Evolutionary conservation across 64 coral and sea anemone genomes (phyloP), one percentile per base, ranked within the genome.

Genomic region (Catalaphyllia jardinei): DNA sequence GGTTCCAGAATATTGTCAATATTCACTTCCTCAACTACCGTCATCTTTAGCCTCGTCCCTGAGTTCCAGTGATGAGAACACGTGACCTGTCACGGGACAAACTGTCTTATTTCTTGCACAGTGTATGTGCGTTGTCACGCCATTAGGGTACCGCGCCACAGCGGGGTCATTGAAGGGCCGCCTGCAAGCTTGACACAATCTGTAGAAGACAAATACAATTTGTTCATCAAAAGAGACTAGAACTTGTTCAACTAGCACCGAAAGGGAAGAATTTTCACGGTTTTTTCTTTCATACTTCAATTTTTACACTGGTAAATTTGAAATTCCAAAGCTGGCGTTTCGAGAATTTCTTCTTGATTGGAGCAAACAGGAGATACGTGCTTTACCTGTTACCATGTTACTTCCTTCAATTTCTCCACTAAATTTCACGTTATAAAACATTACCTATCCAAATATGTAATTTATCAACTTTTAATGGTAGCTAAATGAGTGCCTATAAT

Each of bases 21-120:
- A 67, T 12, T 57, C 54, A 1, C 65, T 27, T 24, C 24, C 65
- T 69, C 65, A 69, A 29, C 10, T 27, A 4, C 22, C n/a, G 4
- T 69, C 81, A 17, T 71, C 62, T 24, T 71, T 85, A 69, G n/a
- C 33, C 10, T 85, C 81, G 22, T 77, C 76, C 14, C 64, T 42
- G 13, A 83, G 60, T 84, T 96, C 94, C 13, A 51, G 76, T 3
- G 88, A 69, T 73, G 84, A 91, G 86, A 99, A 99, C 50, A 99
- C 91, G 77, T 92, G 97, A 28, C 97, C 97, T 55, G 97, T 99
- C 38, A 99, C 94, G n/a, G 97, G 97, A 28, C 97, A 99, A n/a
- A 95, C 82, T 42, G 61, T 86, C 55, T 99, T 99, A 62, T 99
- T 89, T 28, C 94, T 91, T 90, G 97, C 97, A 39, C 97, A 99